Conservation (phyloP, 2,113 vertebrate species). For the Tonatia bakeri region DNA sequence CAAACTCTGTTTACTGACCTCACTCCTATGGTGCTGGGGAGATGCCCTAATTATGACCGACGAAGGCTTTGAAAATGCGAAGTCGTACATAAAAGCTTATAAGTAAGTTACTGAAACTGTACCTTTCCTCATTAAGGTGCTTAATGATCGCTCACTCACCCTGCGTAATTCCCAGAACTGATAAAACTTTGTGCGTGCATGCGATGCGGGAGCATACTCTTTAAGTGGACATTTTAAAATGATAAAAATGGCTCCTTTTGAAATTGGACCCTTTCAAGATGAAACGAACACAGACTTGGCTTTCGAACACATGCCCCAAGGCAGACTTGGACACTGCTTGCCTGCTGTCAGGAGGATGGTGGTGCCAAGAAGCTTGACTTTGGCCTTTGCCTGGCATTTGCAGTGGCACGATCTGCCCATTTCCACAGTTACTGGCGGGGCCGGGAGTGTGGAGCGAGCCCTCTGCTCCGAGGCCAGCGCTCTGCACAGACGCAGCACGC, state of each 20-base stretch:
- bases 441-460: rapidly evolving
- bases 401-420: rapidly evolving
- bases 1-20: neutral
- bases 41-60: neutral
- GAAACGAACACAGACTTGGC: neutral
- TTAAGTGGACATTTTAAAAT: neutral
- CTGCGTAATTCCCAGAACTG: neutral
- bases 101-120: neutral
- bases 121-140: constrained; percentile 10
- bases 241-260: neutral
- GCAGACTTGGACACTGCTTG: neutral
- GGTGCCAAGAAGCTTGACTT: neutral
- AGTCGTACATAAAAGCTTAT: neutral
- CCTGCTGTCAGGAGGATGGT: neutral
- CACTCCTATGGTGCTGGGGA: neutral
- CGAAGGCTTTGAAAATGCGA: neutral
- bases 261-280: neutral
- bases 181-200: neutral
- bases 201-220: neutral
- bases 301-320: neutral
- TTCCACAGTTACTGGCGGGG: rapidly evolving
- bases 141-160: neutral
- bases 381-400: neutral
- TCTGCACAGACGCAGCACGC: neutral
- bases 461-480: neutral